phyloP scores from a whole-genome alignment of 2,113 vertebrate species.

The Oxyura jamaicensis region DNA sequence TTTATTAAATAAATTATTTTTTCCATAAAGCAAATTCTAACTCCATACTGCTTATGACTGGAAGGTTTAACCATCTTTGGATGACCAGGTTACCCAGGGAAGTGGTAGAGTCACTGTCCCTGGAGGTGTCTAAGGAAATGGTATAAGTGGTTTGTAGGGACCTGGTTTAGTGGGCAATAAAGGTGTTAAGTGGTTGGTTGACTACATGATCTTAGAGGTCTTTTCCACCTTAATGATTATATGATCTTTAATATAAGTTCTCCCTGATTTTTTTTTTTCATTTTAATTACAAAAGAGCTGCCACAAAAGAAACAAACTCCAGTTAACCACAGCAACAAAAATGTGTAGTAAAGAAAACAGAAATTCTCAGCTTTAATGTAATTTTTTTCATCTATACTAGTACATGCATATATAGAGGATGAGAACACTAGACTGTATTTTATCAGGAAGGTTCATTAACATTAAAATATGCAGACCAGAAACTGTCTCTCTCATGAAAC shows the following conservation, averaged over 20 bases:
- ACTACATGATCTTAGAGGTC: too few relatives aligned
- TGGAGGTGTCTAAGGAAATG: too few relatives aligned
- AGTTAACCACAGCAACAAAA: background rate
- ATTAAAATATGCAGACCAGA: background rate
- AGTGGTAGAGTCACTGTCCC: too few relatives aligned
- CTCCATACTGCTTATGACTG: background rate
- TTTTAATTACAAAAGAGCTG: background rate
- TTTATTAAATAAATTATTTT: constrained; percentile 20
- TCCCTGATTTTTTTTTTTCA: background rate
- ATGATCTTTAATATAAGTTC: background rate
- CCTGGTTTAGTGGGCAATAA: too few relatives aligned
- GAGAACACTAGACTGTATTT: background rate
- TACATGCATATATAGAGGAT: background rate
- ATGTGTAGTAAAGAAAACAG: background rate
- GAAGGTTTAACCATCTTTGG: background rate
- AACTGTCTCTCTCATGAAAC: background rate
- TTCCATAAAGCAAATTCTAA: background rate
- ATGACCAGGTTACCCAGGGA: too few relatives aligned
- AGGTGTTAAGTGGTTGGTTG: too few relatives aligned
- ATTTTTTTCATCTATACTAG: background rate
- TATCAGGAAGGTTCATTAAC: background rate
- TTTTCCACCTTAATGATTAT: too few relatives aligned
- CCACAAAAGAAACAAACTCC: background rate
- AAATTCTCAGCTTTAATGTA: background rate
- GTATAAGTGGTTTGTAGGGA: too few relatives aligned